Base-by-base conservation (phyloP, 2,797 vertebrate genomes). In the Enteromius viviparus region DNA sequence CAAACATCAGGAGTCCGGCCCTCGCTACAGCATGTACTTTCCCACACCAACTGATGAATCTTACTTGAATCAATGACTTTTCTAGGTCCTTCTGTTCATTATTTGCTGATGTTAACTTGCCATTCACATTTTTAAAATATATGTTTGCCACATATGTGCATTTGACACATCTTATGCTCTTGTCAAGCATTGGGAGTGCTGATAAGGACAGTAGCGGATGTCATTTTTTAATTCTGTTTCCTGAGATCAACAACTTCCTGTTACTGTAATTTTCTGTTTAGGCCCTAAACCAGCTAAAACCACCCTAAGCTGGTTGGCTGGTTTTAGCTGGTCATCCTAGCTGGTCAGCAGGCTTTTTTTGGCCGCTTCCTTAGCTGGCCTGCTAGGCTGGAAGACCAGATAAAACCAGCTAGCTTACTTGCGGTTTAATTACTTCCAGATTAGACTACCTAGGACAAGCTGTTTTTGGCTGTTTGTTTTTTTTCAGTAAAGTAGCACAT, bases 1-100 rank as follows among this genome's bases (percentile, higher is more conserved):
- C 34, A 75, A 75, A 82, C 74, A 77, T 78, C 80, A 72, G 19
- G 42, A 81, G 55, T 37, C 58, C 68, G 3, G 69, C 80, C 80
- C 70, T 81, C 80, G 19, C 42, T 47, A 12, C 12, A 72, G 53
- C 6, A 3, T 29, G 10, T 21, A n/a, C 53, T 76, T 76, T 37
- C 74, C 53, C 74, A 58, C 72, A 40, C 51, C 21, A 15, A 40
- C 74, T 76, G 55, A 77, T 62, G 23, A 77, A 64, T 77, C 23
- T 32, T 21, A 64, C 23, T 4, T 7, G 9, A 77, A 77, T 77
- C 75, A 47, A 77, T 77, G 10, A 64, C 75, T 64, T 68, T 66
- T 79, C 62, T 79, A 53, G 62, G 62, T 79, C 45, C 47, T 53
- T 42, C 49, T 34, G 29, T 17, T 75, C 10, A n/a, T 75, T 53